Evolutionary conservation across 2,113 vertebrate species (phyloP), one percentile per base, ranked within the genome.

Genomic region (Athene noctua): DNA sequence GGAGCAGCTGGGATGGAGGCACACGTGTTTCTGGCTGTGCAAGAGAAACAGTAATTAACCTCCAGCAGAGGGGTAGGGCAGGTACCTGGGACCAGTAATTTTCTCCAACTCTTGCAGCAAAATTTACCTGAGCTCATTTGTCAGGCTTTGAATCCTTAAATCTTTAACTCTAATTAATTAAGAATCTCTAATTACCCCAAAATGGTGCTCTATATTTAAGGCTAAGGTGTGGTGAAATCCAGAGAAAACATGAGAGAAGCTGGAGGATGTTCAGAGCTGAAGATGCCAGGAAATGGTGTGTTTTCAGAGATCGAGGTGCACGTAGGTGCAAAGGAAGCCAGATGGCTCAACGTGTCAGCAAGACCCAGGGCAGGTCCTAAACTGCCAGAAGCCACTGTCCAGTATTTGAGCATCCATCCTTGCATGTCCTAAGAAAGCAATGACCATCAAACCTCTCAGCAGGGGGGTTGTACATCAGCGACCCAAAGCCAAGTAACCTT

Each of bases 101-200:
- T 94, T 94, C 93, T 85, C 57, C 65, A 63, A 0, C 38, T 95
- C 72, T 80, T 95, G 68, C 86, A 90, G 86, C 79, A 93, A 92
- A 94, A 90, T 80, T 88, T 83, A 71, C 80, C 89, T 65, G 68
- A 58, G 73, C 83, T 97, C 68, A 90, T 95, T 96, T 90, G 96
- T 95, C 81, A 90, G 46, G 80, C 78, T 92, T 95, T 77, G 84
- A 85, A 57, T 93, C 78, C 88, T 92, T 91, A 87, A 95, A 92
- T 94, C 96, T 80, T 26, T 91, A 90, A 68, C 47, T 92, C 52
- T 80, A 95, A 95, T 92, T 84, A 89, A 95, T 96, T 94, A 95
- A 65, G 90, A 73, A 87, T 91, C 44, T 89, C 83, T 94, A 94
- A 96, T 97, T 94, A 92, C 25, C 52, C 73, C 18, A 5, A 92